Percentiles rank a stretch among this genome's conserved stretches.
phyloP scores from a whole-genome alignment of 92 coral and sea anemone species.

The Umimayanthus chanpuru region DNA sequence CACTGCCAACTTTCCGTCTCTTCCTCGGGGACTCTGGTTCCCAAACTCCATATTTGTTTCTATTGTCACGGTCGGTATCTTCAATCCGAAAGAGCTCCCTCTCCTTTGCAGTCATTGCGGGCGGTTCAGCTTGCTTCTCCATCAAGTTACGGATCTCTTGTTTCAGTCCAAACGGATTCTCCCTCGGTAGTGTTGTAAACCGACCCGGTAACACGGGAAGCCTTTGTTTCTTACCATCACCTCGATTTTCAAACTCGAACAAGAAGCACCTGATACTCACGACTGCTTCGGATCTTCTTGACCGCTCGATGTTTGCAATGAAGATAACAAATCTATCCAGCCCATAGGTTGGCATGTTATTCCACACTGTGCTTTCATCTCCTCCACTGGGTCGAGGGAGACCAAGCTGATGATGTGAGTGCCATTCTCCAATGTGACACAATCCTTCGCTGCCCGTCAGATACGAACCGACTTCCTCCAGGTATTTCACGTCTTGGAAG shows the following conservation, averaged over 20 bases:
- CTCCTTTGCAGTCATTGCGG: background rate
- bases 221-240: background rate
- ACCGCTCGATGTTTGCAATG: conserved; percentile 69
- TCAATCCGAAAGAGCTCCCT: background rate
- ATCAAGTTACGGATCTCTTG: background rate
- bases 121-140: background rate
- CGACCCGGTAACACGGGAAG: conserved; percentile 56
- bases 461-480: conserved; percentile 57
- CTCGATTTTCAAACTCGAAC: conserved; percentile 49
- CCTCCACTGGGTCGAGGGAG: conserved; percentile 80
- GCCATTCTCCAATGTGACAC: conserved; percentile 96
- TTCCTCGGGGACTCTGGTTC: background rate
- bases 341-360: conserved; percentile 72
- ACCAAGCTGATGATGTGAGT: conserved; percentile 84
- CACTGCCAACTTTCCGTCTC: background rate
- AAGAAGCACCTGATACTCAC: conserved; percentile 66
- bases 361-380: conserved; percentile 87
- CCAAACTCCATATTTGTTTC: conserved; percentile 13
- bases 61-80: background rate
- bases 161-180: conserved; percentile 42
- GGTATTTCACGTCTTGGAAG: conserved; percentile 76
- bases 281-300: background rate
- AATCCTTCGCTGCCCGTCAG: conserved; percentile 71
- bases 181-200: conserved; percentile 39
- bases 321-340: conserved; percentile 73